phyloP scores from a whole-genome alignment of 2,888 invertebrate genomes.

The Hermaeophaga mercurialis region DNA sequence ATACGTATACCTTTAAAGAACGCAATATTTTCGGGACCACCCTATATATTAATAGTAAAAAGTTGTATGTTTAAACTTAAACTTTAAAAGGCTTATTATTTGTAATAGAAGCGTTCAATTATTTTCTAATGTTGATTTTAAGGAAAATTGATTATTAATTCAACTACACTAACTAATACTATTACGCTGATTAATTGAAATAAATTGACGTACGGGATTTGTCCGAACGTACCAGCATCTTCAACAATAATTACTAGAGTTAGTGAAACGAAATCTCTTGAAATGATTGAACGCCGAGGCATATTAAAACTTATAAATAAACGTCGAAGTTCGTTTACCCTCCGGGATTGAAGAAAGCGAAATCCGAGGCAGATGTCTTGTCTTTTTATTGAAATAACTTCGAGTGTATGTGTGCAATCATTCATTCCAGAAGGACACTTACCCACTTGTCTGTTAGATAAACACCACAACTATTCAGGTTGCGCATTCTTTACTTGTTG shows the following conservation, averaged over 20 bases:
- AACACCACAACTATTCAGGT: conserved; percentile 7
- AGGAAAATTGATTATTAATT: no score
- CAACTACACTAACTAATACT: no score
- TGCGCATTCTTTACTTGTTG: background rate
- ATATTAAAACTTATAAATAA: conserved; percentile 25
- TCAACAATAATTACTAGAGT: conserved; percentile 6
- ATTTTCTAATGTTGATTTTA: no score
- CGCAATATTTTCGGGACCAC: no score
- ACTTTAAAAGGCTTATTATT: no score
- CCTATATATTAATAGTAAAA: no score
- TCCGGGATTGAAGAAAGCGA: conserved; percentile 8
- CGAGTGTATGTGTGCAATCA: conserved; percentile 8
- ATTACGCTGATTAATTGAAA: no score
- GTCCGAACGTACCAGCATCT: conserved; percentile 18
- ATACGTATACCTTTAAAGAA: no score
- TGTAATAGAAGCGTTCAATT: no score
- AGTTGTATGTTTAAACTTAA: no score
- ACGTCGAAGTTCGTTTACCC: conserved; percentile 19
- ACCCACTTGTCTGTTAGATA: conserved; percentile 11
- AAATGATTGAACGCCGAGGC: conserved; percentile 4
- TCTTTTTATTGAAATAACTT: conserved; percentile 14
- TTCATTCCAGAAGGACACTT: conserved; percentile 7
- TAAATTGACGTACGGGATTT: no score
- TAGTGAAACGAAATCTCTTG: conserved; percentile 15
- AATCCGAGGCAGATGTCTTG: conserved; percentile 6